These are phyloP conservation scores for Pandemis heparana DNA, from an alignment of 2,888 invertebrate species.

Conservation along the genomic window DNA sequence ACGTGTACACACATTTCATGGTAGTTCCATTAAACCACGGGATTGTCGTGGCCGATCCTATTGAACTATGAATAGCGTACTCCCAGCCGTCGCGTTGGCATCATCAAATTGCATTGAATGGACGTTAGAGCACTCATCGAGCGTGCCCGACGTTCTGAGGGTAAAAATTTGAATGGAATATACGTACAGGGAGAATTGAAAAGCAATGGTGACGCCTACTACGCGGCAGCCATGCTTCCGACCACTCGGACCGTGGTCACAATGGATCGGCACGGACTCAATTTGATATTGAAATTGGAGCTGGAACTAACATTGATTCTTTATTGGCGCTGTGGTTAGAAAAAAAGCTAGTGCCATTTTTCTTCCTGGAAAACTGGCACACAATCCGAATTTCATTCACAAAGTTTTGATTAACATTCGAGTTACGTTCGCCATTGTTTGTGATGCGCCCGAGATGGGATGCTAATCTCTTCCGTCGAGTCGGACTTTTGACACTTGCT, in stretches of 20 bases:
- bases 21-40: conserved; percentile 77
- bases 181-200: conserved; percentile 65
- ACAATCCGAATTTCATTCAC: conserved; percentile 24
- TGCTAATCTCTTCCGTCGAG: conserved; percentile 49
- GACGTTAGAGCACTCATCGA: conserved; percentile 80
- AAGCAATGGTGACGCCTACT: conserved; percentile 63
- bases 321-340: conserved; percentile 43
- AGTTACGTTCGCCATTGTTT: conserved; percentile 37
- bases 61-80: conserved; percentile 74
- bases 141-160: conserved; percentile 70
- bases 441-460: conserved; percentile 27
- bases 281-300: conserved; percentile 81
- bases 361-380: conserved; percentile 11
- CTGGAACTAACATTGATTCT: conserved; percentile 61
- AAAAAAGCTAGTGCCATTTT: conserved; percentile 19
- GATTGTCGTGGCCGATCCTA: conserved; percentile 78
- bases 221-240: conserved; percentile 72
- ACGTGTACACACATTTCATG: conserved; percentile 60
- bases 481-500: conserved; percentile 59
- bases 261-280: conserved; percentile 71
- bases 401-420: conserved; percentile 42
- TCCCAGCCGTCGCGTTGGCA: conserved; percentile 66
- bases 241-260: conserved; percentile 74
- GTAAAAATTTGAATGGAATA: conserved; percentile 85
- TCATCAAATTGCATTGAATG: conserved; percentile 84